These are phyloP conservation scores for Tetragonula carbonaria DNA, from an alignment of 2,888 invertebrate genomes.

Conservation along the genomic window DNA sequence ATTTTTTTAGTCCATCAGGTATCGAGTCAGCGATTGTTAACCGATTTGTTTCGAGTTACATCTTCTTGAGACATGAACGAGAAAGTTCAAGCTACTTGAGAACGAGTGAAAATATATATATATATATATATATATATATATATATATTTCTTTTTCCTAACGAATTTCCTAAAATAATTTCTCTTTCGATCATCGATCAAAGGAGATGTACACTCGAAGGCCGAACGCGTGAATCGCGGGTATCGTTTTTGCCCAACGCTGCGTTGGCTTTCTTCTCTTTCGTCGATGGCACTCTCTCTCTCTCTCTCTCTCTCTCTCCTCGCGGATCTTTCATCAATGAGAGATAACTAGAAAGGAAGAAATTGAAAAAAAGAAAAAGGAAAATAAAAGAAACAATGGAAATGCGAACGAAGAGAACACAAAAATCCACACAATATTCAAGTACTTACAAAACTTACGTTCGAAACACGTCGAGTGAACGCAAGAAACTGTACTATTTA, in stretches of 20 bases:
- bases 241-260: constrained; percentile 48
- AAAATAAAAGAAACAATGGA: not conserved
- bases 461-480: constrained; percentile 55
- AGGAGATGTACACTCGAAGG: constrained; percentile 1
- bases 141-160: not conserved
- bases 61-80: not conserved
- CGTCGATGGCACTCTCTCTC: constrained; percentile 67
- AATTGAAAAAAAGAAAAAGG: not conserved
- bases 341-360: not conserved
- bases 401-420: constrained; percentile 54
- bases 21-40: too few species aligned
- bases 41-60: not conserved
- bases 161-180: constrained; percentile 42
- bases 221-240: too few species aligned
- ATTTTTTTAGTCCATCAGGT: too few species aligned
- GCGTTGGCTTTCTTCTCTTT: constrained; percentile 42
- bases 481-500: constrained; percentile 35
- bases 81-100: not conserved
- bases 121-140: constrained; percentile 12
- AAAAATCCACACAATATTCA: constrained; percentile 63
- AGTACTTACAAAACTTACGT: constrained; percentile 65
- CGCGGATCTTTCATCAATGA: constrained; percentile 7
- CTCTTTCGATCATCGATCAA: constrained; percentile 19
- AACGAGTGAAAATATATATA: constrained; percentile 23
- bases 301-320: constrained; percentile 48